Evolutionary conservation across 2,888 invertebrate species (phyloP).

Genomic region (Tethea ocularis): DNA sequence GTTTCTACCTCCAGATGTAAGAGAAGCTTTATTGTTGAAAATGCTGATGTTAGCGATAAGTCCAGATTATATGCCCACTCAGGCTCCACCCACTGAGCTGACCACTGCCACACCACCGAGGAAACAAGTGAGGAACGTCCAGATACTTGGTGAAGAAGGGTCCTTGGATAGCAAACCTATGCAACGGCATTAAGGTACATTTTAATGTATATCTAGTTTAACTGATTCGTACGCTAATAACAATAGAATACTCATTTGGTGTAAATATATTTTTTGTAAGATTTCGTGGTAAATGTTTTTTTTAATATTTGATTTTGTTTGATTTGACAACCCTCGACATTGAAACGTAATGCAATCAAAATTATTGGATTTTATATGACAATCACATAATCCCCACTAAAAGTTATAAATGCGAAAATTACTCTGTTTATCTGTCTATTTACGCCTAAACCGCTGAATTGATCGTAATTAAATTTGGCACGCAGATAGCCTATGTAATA

Average conservation of each 20-base stretch:
- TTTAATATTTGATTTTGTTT: conserved; percentile 34
- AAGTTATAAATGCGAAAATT: too few species aligned
- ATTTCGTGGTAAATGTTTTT: conserved; percentile 53
- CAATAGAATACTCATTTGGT: conserved; percentile 61
- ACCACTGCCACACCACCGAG: conserved; percentile 79
- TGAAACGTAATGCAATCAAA: neutral
- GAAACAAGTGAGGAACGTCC: conserved; percentile 87
- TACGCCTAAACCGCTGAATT: too few species aligned
- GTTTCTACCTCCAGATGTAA: conserved; percentile 87
- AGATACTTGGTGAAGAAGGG: conserved; percentile 87
- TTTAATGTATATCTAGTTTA: conserved; percentile 29
- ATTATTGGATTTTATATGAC: neutral
- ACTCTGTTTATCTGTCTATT: too few species aligned
- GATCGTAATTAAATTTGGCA: too few species aligned
- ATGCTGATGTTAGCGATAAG: conserved; percentile 90
- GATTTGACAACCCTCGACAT: conserved; percentile 22
- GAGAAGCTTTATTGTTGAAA: conserved; percentile 87
- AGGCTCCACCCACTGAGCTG: conserved; percentile 69
- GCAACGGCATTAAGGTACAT: conserved; percentile 55
- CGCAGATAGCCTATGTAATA: too few species aligned
- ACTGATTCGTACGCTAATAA: conserved; percentile 38
- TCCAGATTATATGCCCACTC: conserved; percentile 80
- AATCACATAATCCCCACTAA: too few species aligned
- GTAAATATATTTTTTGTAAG: conserved; percentile 63
- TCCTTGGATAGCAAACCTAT: conserved; percentile 62